These are phyloP conservation scores for Arrhopalites spinosus DNA, from an alignment of 2,888 invertebrate genomes.

Conservation along the genomic window DNA sequence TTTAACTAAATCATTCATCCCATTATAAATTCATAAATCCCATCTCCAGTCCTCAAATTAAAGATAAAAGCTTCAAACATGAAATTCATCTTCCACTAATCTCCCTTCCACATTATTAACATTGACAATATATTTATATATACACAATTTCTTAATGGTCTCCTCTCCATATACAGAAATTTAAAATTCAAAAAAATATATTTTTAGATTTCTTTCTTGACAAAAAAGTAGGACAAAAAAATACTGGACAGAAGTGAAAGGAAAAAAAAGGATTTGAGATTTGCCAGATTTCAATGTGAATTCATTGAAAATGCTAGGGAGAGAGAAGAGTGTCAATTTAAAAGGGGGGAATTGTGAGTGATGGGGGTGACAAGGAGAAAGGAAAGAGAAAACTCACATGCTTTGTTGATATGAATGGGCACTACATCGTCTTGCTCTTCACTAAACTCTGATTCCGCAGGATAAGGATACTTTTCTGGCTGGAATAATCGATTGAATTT, in stretches of 20 bases:
- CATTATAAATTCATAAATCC: neutral
- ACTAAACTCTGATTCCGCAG: constrained; percentile 30
- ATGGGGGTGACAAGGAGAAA: neutral
- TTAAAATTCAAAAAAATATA: neutral
- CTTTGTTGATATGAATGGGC: constrained; percentile 34
- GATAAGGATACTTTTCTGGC: constrained; percentile 36
- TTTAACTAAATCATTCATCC: neutral
- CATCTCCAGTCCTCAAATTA: neutral
- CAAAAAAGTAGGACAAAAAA: neutral
- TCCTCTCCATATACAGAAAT: neutral
- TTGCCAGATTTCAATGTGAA: neutral
- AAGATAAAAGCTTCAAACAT: neutral
- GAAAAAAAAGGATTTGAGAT: neutral
- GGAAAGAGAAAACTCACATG: constrained; percentile 23
- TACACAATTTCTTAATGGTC: neutral
- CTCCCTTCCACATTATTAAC: neutral
- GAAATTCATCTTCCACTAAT: neutral
- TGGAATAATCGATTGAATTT: constrained; percentile 41
- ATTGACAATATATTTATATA: neutral
- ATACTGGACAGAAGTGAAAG: neutral
- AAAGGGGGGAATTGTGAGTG: neutral
- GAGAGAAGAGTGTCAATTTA: neutral
- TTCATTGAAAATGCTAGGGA: neutral
- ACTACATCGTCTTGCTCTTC: constrained; percentile 32
- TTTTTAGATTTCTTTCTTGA: neutral